A percentile compares a stretch with the other conserved stretches of the same genome.
Conservation (phyloP, 1,140 invertebrate genomes). For the Stenopsyche tienmushanensis region DNA sequence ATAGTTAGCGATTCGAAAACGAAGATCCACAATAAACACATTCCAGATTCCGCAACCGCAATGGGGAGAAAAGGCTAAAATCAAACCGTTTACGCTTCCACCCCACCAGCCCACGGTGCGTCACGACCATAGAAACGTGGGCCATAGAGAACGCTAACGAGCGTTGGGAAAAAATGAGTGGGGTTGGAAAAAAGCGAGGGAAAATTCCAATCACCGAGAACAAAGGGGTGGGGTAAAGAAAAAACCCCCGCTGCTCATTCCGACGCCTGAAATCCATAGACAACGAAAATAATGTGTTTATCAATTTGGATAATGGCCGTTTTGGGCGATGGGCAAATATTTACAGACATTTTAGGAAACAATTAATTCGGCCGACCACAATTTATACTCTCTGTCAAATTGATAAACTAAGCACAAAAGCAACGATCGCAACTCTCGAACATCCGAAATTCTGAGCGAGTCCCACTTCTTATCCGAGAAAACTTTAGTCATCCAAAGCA, state of each 20-base stretch:
- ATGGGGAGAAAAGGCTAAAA: no score
- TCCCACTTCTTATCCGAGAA: no score
- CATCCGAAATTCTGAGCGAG: no score
- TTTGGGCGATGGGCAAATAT: constrained; percentile 8
- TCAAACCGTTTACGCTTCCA: no score
- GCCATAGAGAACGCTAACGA: constrained; percentile 8
- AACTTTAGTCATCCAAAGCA: no score
- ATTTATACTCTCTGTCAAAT: background rate
- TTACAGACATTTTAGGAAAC: background rate
- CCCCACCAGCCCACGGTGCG: no score
- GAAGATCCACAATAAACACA: no score
- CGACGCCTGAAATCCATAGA: constrained; percentile 2
- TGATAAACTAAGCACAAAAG: constrained; percentile 2
- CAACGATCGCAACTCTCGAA: no score
- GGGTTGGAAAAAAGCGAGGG: constrained; percentile 12
- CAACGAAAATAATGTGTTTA: constrained; percentile 6
- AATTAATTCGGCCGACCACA: background rate
- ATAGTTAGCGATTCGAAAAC: no score
- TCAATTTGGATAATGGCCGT: constrained; percentile 2
- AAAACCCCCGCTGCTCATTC: no score
- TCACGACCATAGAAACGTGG: no score
- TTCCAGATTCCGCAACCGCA: background rate
- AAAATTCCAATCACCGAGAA: constrained; percentile 26
- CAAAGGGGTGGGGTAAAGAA: background rate
- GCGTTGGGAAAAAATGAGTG: background rate